A percentile compares a stretch with the other conserved stretches of the same genome.
Conservation (phyloP, 2,888 invertebrate species). For the Eremobia ochroleuca region DNA sequence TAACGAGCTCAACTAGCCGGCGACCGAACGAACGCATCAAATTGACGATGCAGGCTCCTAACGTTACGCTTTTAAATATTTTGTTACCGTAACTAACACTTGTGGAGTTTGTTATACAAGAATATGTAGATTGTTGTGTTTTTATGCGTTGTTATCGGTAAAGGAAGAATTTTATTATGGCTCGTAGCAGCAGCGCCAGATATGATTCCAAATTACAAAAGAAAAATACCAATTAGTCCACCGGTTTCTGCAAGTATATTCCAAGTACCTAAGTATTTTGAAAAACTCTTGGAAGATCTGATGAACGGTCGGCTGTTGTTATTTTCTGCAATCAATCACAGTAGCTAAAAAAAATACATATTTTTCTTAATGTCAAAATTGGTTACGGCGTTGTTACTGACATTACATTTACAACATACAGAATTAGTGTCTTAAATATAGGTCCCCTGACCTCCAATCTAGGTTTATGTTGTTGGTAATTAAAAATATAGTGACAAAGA, state of each 20-base stretch:
- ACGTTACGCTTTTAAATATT: conserved; percentile 80
- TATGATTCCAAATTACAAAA: neutral
- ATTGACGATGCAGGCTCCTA: conserved; percentile 80
- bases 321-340: neutral
- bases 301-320: neutral
- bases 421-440: neutral
- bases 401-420: neutral
- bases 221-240: neutral
- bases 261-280: too few relatives aligned
- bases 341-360: neutral
- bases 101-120: conserved; percentile 20
- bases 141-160: neutral
- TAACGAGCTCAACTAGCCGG: conserved; percentile 89
- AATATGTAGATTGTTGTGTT: neutral
- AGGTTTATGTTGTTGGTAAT: neutral
- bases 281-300: neutral
- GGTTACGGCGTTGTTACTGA: neutral
- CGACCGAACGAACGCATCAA: conserved; percentile 83
- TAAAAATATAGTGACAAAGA: neutral
- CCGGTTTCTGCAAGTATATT: neutral
- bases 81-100: conserved; percentile 65
- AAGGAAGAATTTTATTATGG: neutral
- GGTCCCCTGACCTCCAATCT: too few relatives aligned
- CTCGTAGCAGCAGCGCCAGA: neutral
- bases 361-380: too few relatives aligned